Conservation (phyloP, 2,113 vertebrate species). For the Gila orcuttii region DNA sequence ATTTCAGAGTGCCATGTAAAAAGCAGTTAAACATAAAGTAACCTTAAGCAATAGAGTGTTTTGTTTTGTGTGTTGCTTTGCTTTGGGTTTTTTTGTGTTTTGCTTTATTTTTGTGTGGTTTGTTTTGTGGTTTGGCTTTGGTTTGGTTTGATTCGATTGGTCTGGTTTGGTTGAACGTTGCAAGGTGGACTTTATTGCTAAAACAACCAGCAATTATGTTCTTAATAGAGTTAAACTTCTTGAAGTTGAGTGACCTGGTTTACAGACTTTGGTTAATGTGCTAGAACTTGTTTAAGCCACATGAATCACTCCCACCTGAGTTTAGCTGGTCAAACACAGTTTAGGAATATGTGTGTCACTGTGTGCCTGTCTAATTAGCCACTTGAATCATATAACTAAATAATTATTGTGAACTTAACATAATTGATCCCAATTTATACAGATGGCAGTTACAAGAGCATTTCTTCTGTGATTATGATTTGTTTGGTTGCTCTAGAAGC, state of each 20-base stretch:
- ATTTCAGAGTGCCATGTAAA: neutral
- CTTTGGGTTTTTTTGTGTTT: neutral
- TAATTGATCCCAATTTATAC: conserved; percentile 4
- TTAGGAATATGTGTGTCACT: conserved; percentile 35
- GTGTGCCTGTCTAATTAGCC: conserved; percentile 13
- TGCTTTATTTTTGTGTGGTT: neutral
- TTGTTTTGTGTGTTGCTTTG: neutral
- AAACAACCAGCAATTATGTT: neutral
- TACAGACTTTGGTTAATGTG: neutral
- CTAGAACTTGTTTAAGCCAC: neutral
- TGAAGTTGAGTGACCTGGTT: conserved; percentile 5
- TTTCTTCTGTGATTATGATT: neutral
- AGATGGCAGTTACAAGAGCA: conserved; percentile 15
- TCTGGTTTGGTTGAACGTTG: neutral
- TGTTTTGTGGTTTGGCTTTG: neutral
- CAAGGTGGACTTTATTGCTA: neutral
- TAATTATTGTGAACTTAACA: conserved; percentile 9
- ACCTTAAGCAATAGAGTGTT: neutral
- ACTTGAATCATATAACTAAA: neutral
- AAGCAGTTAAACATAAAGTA: neutral
- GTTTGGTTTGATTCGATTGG: neutral
- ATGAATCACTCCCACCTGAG: conserved; percentile 13
- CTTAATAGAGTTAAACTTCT: neutral
- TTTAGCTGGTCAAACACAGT: neutral
- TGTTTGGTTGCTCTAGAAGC: neutral